Evolutionary conservation across 2,113 vertebrate species (phyloP), one percentile per base, ranked within the genome.

Genomic region (Tringa solitaria): DNA sequence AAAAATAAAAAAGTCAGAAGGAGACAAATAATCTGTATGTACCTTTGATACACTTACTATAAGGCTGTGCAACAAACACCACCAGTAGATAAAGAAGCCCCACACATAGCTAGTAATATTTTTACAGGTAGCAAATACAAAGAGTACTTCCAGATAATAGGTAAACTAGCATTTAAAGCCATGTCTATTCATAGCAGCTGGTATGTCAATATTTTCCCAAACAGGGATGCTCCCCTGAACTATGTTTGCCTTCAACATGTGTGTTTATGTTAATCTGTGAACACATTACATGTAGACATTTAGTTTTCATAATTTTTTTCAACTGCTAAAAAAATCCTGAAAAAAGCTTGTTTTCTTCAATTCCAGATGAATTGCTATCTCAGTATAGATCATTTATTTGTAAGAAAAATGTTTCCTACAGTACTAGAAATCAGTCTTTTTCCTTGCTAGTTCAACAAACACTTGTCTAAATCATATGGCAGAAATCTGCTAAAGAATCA

Each of bases 331-430:
- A 86, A 86, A 81, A 30, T 60, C 23, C 61, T 37, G 13, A 85
- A 93, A 87, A 61, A 18, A 92, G 27, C 46, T 45, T 84, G 33
- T 59, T 93, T 88, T 84, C 41, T 84, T 54, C 88, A 87, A 27
- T 51, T 24, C 18, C 23, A 89, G 48, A 85, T 73, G 84, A 90
- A 80, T 33, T 87, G 69, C 35, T 81, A 94, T 46, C 51, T 72
- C 35, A 43, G 61, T 43, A 88, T 11, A 91, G 41, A 78, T 37
- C 14, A 96, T 79, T 87, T 80, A 91, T 91, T 91, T 81, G 3
- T 51, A 90, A 87, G 81, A 94, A 96, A 84, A 89, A 94, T 73
- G 33, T 46, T 87, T 93, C 16, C 37, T 83, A n/a, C 33, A 56
- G 39, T 46, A 90, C n/a, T 26, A 84, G 53, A 91, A 86, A 95